Evolutionary conservation across 1,140 invertebrate genomes (phyloP), one percentile per base, ranked within the genome.

Genomic region (Mizuhopecten yessoensis): DNA sequence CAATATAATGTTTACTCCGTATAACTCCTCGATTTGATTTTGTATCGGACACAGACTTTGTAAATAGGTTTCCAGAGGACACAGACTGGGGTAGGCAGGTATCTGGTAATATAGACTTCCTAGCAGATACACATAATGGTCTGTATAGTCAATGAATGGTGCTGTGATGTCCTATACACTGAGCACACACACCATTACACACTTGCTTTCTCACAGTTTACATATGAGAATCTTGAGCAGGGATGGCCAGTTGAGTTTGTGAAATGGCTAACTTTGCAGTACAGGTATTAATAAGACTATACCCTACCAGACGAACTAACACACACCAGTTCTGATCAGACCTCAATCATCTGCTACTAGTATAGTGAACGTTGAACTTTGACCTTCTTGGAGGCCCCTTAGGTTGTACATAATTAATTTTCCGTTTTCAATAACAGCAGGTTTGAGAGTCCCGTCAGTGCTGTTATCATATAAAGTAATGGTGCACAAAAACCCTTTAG

Each of bases 331-430:
- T 29, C 57, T 75, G 57, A 75, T 75, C 57, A 75, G 23, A 5
- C 57, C 7, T 75, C 57, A 49, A 49, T 49, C 45, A 75, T 13
- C 42, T 45, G 36, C 13, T 39, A 39, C 36, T 39, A 39, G 45
- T 57, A 57, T 5, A n/a, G 57, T 75, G 23, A 75, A 75, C 57
- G 9, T 5, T 29, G 23, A 75, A 9, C 23, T 75, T 5, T 29
- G 57, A n/a, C n/a, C 23, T 75, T 75, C 23, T 75, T 29, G n/a
- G 5, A 75, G 57, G 57, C 57, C 57, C 57, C 57, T 75, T 75
- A 75, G 57, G 57, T 75, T 75, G 57, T 75, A 75, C 57, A 75
- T 75, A 75, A 75, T 75, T 75, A 75, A 75, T 75, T 75, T 75
- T 75, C 57, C n/a, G 57, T 75, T 75, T 75, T 75, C 57, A 75